These are phyloP conservation scores for Argopecten irradians DNA, from an alignment of 1,140 invertebrate genomes.

Conservation along the genomic window DNA sequence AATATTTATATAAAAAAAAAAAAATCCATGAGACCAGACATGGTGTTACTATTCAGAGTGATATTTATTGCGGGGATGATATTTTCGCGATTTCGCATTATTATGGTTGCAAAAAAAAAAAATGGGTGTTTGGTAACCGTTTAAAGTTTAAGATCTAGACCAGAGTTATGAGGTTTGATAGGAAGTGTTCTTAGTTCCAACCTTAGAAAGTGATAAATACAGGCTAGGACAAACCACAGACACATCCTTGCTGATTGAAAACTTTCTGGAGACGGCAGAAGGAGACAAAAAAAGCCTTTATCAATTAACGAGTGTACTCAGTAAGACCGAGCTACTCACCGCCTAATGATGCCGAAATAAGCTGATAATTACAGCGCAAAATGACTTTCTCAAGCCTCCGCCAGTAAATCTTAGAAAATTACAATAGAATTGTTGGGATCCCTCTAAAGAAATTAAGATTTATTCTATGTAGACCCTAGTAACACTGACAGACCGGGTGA, in stretches of 20 bases:
- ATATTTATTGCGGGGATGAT: too few relatives aligned
- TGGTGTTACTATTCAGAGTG: too few relatives aligned
- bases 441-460: conserved; percentile 27
- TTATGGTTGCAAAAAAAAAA: too few relatives aligned
- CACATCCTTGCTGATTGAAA: neutral
- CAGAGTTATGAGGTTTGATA: neutral
- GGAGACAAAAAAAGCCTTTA: neutral
- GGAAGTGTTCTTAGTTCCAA: neutral
- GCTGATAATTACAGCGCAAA: conserved; percentile 30
- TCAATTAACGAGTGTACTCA: conserved; percentile 24
- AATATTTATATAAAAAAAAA: too few relatives aligned
- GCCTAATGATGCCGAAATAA: conserved; percentile 32
- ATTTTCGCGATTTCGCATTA: too few relatives aligned
- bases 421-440: conserved; percentile 31
- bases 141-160: neutral
- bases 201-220: neutral
- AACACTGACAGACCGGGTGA: neutral
- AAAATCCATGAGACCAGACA: too few relatives aligned
- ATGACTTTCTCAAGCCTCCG: conserved; percentile 26
- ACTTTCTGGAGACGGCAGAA: conserved; percentile 7
- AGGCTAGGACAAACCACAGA: neutral
- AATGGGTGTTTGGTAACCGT: neutral
- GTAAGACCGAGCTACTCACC: neutral
- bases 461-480: conserved; percentile 5
- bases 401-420: conserved; percentile 30